phyloP scores from a whole-genome alignment of 2,888 invertebrate species.

The Chouioia cunea region DNA sequence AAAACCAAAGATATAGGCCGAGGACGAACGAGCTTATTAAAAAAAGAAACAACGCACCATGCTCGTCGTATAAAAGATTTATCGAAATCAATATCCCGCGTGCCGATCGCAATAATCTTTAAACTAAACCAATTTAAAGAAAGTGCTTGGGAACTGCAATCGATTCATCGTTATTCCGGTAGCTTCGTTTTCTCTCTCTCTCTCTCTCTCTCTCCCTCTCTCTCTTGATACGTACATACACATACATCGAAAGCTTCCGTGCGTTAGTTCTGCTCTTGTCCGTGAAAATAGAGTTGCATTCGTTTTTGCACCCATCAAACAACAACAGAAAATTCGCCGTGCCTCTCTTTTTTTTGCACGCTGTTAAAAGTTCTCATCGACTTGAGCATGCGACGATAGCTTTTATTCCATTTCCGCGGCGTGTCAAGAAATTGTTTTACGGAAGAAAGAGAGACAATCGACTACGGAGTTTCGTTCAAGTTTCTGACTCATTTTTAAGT shows the following conservation, averaged over 20 bases:
- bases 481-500: constrained; percentile 26
- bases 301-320: constrained; percentile 1
- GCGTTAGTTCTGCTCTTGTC: constrained; percentile 22
- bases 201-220: too few relatives aligned
- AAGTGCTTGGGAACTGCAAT: constrained; percentile 11
- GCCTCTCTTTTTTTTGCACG: constrained; percentile 2
- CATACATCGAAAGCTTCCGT: background rate
- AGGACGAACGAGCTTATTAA: too few relatives aligned
- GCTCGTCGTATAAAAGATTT: too few relatives aligned
- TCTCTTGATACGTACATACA: background rate
- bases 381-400: constrained; percentile 8
- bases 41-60: background rate
- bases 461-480: too few relatives aligned
- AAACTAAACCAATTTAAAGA: too few relatives aligned
- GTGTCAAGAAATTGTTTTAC: constrained; percentile 24
- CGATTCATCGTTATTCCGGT: constrained; percentile 34
- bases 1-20: too few relatives aligned
- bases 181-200: background rate
- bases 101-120: too few relatives aligned
- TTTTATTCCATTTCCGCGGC: background rate
- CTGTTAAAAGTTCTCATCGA: background rate
- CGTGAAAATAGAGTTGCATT: constrained; percentile 23
- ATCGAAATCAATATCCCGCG: too few relatives aligned
- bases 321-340: background rate
- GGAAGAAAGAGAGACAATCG: background rate